Evolutionary conservation across 2,797 vertebrate genomes (phyloP).

Genomic region (Mormyrops boulengeri): DNA sequence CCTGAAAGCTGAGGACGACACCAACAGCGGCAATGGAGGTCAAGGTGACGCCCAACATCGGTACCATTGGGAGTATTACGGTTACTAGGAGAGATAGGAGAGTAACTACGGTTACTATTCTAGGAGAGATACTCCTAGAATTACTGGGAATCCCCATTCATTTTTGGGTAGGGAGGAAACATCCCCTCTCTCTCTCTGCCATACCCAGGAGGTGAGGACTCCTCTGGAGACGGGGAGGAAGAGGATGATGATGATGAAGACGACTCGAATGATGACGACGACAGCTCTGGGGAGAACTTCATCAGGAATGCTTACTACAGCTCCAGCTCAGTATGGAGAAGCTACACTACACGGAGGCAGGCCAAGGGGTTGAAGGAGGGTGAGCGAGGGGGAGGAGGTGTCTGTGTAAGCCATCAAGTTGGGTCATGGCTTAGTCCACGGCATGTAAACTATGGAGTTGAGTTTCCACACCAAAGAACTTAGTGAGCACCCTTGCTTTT

Average conservation of each 20-base stretch:
- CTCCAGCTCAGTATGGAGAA: slow-evolving; percentile 85
- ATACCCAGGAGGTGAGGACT: slow-evolving; percentile 49
- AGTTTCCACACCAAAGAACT: not conserved
- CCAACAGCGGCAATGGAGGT: slow-evolving; percentile 31
- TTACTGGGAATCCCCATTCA: not conserved
- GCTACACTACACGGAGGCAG: slow-evolving; percentile 89
- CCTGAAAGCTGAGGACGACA: slow-evolving; percentile 36
- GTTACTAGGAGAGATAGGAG: too few relatives aligned
- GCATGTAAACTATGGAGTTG: not conserved
- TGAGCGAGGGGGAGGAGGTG: slow-evolving; percentile 33
- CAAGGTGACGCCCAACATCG: slow-evolving; percentile 27
- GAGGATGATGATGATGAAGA: slow-evolving; percentile 60
- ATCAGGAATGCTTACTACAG: slow-evolving; percentile 81
- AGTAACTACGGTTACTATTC: too few relatives aligned
- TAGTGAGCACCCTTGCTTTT: not conserved
- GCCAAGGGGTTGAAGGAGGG: slow-evolving; percentile 84
- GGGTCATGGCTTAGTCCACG: not conserved
- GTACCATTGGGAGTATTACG: not conserved
- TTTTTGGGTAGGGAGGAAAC: not conserved
- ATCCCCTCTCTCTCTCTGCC: not conserved
- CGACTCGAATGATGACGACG: slow-evolving; percentile 81
- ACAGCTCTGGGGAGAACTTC: slow-evolving; percentile 92
- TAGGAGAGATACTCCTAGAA: not conserved
- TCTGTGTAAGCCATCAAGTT: not conserved
- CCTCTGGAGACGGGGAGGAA: slow-evolving; percentile 56